These are phyloP conservation scores for Chrysodeixis includens DNA, from an alignment of 2,888 invertebrate genomes.

Conservation along the genomic window DNA sequence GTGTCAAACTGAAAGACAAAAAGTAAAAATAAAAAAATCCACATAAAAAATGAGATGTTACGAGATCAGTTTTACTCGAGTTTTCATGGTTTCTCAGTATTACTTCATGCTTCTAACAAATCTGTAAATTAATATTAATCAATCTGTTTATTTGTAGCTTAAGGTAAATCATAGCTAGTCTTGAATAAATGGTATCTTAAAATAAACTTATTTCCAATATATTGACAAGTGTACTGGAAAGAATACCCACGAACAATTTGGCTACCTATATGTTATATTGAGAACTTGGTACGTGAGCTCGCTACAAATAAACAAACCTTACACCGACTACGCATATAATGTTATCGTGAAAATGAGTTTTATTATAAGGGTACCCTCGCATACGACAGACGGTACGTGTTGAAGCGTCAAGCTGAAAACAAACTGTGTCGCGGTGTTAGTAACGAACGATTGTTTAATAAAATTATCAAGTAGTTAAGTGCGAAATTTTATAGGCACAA, in stretches of 20 bases:
- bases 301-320: constrained; percentile 49
- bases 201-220: constrained; percentile 17
- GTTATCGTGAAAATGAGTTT: constrained; percentile 47
- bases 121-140: constrained; percentile 44
- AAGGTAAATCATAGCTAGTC: constrained; percentile 13
- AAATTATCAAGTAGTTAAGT: constrained; percentile 58
- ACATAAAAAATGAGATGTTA: constrained; percentile 44
- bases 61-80: constrained; percentile 54
- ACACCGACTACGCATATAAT: constrained; percentile 40
- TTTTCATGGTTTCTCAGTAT: constrained; percentile 51
- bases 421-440: constrained; percentile 60
- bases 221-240: constrained; percentile 12
- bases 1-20: constrained; percentile 30
- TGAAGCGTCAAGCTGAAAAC: constrained; percentile 63
- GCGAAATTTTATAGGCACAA: constrained; percentile 64
- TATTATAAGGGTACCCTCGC: constrained; percentile 47
- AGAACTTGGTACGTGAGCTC: constrained; percentile 5
- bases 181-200: constrained; percentile 14
- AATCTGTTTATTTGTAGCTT: constrained; percentile 49
- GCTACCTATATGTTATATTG: constrained; percentile 6
- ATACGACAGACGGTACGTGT: constrained; percentile 51
- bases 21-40: constrained; percentile 36
- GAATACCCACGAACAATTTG: constrained; percentile 11
- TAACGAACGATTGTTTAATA: constrained; percentile 56
- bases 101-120: constrained; percentile 56